Percentiles rank a stretch among this genome's conserved stretches.
These are phyloP conservation scores for Neuroscelio doddi DNA, from an alignment of 2,888 invertebrate genomes.

Conservation along the genomic window DNA sequence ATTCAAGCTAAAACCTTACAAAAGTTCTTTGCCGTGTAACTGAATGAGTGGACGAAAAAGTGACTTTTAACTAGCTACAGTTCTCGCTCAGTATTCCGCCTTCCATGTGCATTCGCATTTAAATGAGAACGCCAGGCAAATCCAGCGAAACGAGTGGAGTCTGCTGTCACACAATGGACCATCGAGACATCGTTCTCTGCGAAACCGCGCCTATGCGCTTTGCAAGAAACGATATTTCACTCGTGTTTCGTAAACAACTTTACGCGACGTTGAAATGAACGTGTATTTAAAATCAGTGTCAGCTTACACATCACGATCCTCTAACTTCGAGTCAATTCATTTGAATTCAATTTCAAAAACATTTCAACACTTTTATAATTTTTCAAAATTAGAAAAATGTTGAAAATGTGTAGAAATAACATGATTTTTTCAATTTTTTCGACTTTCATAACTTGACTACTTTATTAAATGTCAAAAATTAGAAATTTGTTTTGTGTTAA, in stretches of 20 bases:
- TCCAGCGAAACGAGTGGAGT: constrained; percentile 19
- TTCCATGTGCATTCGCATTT: constrained; percentile 25
- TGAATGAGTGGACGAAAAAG: constrained; percentile 15
- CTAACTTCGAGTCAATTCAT: too few species aligned
- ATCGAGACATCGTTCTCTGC: constrained; percentile 20
- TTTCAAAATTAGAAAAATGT: too few species aligned
- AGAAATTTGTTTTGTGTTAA: too few species aligned
- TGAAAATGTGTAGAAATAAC: too few species aligned
- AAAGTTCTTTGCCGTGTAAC: constrained; percentile 2
- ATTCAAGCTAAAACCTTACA: neutral
- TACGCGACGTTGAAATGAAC: neutral
- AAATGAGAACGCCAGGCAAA: constrained; percentile 24
- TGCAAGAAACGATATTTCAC: constrained; percentile 2
- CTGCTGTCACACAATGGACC: constrained; percentile 12
- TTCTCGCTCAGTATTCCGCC: constrained; percentile 7
- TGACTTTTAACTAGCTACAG: constrained; percentile 15
- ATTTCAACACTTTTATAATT: too few species aligned
- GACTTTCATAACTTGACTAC: too few species aligned
- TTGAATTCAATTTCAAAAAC: too few species aligned
- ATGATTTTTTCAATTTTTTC: too few species aligned
- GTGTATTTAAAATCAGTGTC: neutral
- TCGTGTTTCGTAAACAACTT: neutral
- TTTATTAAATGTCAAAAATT: too few species aligned
- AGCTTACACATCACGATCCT: too few species aligned
- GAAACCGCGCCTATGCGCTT: neutral